phyloP scores from a whole-genome alignment of 1,140 invertebrate species.

The Tetragonula clypearis region DNA sequence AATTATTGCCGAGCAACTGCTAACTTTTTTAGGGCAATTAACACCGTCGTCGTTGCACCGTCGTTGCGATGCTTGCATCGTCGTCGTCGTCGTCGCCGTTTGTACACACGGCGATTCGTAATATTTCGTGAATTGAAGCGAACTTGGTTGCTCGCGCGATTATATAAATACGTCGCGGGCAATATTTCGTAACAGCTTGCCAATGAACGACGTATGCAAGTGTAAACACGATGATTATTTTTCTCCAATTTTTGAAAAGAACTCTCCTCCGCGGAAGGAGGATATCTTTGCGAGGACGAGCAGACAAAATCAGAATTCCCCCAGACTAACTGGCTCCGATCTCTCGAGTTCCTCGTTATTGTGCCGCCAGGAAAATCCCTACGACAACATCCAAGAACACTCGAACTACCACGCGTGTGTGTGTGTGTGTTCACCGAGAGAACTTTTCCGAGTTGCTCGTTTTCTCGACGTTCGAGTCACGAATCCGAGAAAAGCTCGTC shows the following conservation, averaged over 20 bases:
- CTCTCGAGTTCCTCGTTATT: too few species aligned
- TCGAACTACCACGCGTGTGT: too few species aligned
- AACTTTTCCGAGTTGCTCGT: neutral
- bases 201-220: too few species aligned
- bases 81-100: neutral
- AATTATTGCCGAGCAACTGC: neutral
- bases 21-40: constrained; percentile 18
- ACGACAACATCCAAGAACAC: neutral
- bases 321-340: neutral
- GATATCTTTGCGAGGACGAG: too few species aligned
- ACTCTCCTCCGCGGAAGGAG: too few species aligned
- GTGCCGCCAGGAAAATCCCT: too few species aligned
- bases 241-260: too few species aligned
- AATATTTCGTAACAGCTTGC: neutral
- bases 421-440: neutral
- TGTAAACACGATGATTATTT: too few species aligned
- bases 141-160: neutral
- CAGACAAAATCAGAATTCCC: neutral
- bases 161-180: neutral
- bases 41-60: neutral
- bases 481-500: neutral
- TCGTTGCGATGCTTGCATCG: too few species aligned
- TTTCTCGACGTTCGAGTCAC: too few species aligned
- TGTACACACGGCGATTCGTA: too few species aligned
- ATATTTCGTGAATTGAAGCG: neutral